Evolutionary conservation across 2,797 vertebrate genomes (phyloP).

Genomic region (Helicolenus hilgendorfi): DNA sequence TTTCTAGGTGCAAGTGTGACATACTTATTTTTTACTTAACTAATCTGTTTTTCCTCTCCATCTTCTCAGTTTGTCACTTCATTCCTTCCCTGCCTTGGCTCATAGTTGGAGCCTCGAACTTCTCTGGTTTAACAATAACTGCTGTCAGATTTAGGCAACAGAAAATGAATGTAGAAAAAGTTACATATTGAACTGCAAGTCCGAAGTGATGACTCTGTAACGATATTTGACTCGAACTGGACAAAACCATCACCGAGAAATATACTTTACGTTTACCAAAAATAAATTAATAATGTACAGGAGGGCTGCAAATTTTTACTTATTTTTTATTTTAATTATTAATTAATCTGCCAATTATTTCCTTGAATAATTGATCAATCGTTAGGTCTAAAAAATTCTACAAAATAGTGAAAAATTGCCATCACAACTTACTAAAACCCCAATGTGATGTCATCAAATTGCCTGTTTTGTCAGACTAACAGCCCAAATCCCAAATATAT

Average conservation of each 20-base stretch:
- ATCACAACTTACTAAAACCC: neutral
- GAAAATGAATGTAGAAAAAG: neutral
- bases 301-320: neutral
- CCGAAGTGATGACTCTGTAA: neutral
- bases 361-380: neutral
- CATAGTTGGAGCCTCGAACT: slow-evolving; percentile 20
- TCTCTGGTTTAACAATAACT: slow-evolving; percentile 20
- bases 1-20: slow-evolving; percentile 45
- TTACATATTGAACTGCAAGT: neutral
- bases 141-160: slow-evolving; percentile 8
- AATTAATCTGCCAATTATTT: neutral
- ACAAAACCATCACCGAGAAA: neutral
- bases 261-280: neutral
- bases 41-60: slow-evolving; percentile 37
- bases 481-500: neutral
- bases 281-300: neutral
- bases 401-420: neutral
- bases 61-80: slow-evolving; percentile 34
- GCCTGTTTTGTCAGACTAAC: neutral
- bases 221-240: neutral
- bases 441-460: neutral
- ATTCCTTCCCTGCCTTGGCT: slow-evolving; percentile 23
- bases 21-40: slow-evolving; percentile 10
- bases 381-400: neutral
- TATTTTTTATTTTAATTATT: neutral